These are phyloP conservation scores for Agrypnus murinus DNA, from an alignment of 2,888 invertebrate species.

Conservation along the genomic window DNA sequence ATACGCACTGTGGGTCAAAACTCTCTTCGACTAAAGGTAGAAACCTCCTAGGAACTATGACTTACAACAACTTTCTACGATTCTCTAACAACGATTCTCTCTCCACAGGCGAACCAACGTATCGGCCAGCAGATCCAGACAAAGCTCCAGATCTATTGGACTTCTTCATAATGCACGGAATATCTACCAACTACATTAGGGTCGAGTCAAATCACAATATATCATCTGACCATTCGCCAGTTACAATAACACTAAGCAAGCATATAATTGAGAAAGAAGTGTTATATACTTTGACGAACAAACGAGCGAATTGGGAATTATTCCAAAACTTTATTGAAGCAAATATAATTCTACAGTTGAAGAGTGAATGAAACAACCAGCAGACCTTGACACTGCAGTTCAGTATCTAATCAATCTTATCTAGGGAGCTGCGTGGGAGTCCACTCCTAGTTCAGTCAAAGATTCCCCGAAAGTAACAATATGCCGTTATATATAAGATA, in stretches of 20 bases:
- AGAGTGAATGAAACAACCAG: slow-evolving; percentile 2
- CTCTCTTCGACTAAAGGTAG: too few species aligned
- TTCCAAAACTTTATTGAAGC: slow-evolving; percentile 1
- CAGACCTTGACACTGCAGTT: too few species aligned
- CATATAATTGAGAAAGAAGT: too few species aligned
- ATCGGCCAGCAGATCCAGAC: slow-evolving; percentile 54
- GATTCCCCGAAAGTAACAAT: slow-evolving; percentile 41
- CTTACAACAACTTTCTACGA: too few species aligned
- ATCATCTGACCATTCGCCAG: slow-evolving; percentile 53
- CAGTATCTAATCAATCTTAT: slow-evolving; percentile 20
- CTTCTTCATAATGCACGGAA: slow-evolving; percentile 53
- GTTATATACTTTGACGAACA: slow-evolving; percentile 32
- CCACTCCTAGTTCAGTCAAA: slow-evolving; percentile 37
- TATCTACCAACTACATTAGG: slow-evolving; percentile 35
- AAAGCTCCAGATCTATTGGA: slow-evolving; percentile 55
- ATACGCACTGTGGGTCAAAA: too few species aligned
- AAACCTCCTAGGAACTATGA: too few species aligned
- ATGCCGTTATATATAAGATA: slow-evolving; percentile 7
- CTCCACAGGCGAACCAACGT: slow-evolving; percentile 55
- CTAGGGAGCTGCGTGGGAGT: slow-evolving; percentile 44
- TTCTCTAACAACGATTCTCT: too few species aligned
- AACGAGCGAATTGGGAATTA: too few species aligned
- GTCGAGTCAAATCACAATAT: slow-evolving; percentile 30
- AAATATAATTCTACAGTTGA: slow-evolving; percentile 9
- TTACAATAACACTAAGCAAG: slow-evolving; percentile 39